Evolutionary conservation across 92 coral and sea anemone genomes (phyloP).

Genomic region (Zoanthus solanderi): DNA sequence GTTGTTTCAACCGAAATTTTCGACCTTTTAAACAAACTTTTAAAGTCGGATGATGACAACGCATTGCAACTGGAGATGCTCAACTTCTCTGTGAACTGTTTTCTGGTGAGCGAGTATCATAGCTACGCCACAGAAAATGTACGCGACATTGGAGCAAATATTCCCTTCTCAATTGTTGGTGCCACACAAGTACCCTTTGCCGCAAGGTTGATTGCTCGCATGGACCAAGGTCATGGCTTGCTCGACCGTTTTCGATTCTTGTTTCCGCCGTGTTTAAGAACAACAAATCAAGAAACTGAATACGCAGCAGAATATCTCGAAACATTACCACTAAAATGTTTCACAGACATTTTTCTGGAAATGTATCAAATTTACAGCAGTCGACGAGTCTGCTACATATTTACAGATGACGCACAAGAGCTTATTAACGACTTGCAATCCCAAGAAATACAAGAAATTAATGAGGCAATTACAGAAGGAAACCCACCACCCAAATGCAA

Average conservation of each 20-base stretch:
- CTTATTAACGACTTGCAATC: conserved; percentile 39
- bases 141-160: conserved; percentile 54
- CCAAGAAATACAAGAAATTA: conserved; percentile 58
- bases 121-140: conserved; percentile 58
- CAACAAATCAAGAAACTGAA: conserved; percentile 56
- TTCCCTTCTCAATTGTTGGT: conserved; percentile 58
- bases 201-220: conserved; percentile 54
- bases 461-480: conserved; percentile 67
- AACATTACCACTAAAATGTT: conserved; percentile 37
- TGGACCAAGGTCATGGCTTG: conserved; percentile 74
- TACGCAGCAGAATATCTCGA: conserved; percentile 45
- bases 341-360: conserved; percentile 68
- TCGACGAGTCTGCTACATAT: conserved; percentile 40
- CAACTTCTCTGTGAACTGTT: conserved; percentile 70
- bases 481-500: conserved; percentile 66
- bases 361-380: conserved; percentile 48
- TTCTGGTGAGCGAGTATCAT: conserved; percentile 67
- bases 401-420: conserved; percentile 48
- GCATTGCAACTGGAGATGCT: conserved; percentile 55
- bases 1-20: conserved; percentile 50
- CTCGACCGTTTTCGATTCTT: conserved; percentile 59
- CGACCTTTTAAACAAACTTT: conserved; percentile 61
- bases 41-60: conserved; percentile 64
- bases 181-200: conserved; percentile 63
- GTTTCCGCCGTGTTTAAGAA: conserved; percentile 63